These are phyloP conservation scores for Anolis sagrei DNA, from an alignment of 2,113 vertebrate genomes.

Conservation along the genomic window DNA sequence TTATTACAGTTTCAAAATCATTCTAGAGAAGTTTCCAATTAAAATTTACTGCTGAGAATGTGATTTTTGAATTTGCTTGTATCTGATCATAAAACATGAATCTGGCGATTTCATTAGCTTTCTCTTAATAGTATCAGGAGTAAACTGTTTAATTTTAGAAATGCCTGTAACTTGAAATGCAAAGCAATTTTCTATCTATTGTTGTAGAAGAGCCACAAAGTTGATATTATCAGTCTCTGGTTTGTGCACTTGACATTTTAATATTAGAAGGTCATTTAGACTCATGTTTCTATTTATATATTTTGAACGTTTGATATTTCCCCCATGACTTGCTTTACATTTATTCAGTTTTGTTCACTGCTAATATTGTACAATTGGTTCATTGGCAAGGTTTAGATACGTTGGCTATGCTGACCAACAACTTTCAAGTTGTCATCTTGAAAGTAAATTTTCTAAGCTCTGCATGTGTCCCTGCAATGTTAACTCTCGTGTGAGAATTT, in stretches of 20 bases:
- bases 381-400: not conserved
- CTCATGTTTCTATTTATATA: not conserved
- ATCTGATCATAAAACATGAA: conserved; percentile 18
- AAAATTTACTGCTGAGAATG: conserved; percentile 16
- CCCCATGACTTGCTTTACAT: conserved; percentile 1
- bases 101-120: not conserved
- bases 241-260: not conserved
- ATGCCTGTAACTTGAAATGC: conserved; percentile 36
- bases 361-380: not conserved
- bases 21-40: conserved; percentile 26
- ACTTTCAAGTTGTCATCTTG: no score
- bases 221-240: not conserved
- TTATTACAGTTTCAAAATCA: conserved; percentile 19
- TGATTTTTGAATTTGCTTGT: conserved; percentile 14
- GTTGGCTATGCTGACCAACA: no score
- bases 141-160: conserved; percentile 24
- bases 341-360: accelerated
- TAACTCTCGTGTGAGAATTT: no score
- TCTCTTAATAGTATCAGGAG: conserved; percentile 16
- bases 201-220: not conserved
- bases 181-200: not conserved
- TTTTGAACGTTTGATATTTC: conserved; percentile 15
- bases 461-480: not conserved
- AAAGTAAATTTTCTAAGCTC: no score
- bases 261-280: conserved; percentile 3